phyloP scores from a whole-genome alignment of 2,888 invertebrate genomes.

The Chromoteleia sp. region DNA sequence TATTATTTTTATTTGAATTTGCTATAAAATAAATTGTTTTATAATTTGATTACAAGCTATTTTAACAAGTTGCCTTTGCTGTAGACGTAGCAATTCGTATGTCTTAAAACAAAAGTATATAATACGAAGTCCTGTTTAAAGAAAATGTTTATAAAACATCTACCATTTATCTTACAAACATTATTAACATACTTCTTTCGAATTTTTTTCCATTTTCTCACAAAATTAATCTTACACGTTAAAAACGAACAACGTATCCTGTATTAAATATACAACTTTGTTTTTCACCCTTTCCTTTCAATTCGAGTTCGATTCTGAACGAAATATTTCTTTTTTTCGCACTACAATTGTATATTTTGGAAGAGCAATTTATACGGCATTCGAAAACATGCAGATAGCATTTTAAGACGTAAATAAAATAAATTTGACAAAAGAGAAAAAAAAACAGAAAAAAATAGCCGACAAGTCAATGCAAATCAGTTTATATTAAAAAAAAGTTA shows the following conservation, averaged over 20 bases:
- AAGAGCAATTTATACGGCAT: slow-evolving; percentile 62
- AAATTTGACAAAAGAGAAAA: neutral
- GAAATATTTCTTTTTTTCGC: slow-evolving; percentile 42
- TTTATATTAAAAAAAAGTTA: slow-evolving; percentile 29
- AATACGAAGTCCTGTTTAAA: slow-evolving; percentile 68
- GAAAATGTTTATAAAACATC: slow-evolving; percentile 70
- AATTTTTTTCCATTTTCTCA: slow-evolving; percentile 59
- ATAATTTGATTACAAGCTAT: slow-evolving; percentile 70
- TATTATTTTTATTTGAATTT: slow-evolving; percentile 70
- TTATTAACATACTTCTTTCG: slow-evolving; percentile 68
- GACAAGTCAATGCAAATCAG: slow-evolving; percentile 8
- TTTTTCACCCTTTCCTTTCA: slow-evolving; percentile 24
- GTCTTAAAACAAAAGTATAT: slow-evolving; percentile 68
- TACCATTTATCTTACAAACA: slow-evolving; percentile 70
- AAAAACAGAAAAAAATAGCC: neutral
- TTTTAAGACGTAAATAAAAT: too few relatives aligned
- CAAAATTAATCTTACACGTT: slow-evolving; percentile 64
- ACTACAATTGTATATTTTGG: slow-evolving; percentile 59
- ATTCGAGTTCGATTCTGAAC: slow-evolving; percentile 42
- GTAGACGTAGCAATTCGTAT: slow-evolving; percentile 68
- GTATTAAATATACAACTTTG: slow-evolving; percentile 62
- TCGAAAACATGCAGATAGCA: slow-evolving; percentile 42
- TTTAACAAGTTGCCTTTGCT: slow-evolving; percentile 69
- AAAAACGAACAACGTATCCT: slow-evolving; percentile 63
- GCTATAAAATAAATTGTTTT: slow-evolving; percentile 70